Evolutionary conservation across 2,888 invertebrate genomes (phyloP).

Genomic region (Cetonia aurata): DNA sequence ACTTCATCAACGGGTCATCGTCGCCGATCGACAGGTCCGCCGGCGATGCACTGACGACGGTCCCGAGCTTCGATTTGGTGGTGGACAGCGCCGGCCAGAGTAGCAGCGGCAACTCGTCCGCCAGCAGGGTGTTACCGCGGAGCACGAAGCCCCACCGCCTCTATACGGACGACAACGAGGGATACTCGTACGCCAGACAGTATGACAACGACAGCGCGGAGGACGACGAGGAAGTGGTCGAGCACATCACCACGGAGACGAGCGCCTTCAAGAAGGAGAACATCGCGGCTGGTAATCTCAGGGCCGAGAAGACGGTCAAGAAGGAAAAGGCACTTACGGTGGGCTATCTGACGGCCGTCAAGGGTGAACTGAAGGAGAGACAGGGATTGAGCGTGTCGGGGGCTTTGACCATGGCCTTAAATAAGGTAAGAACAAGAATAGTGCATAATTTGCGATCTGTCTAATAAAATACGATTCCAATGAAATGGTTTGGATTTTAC

Average conservation of each 20-base stretch:
- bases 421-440: conserved; percentile 72
- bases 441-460: not conserved
- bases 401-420: conserved; percentile 89
- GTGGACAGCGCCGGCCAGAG: conserved; percentile 34
- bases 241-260: conserved; percentile 37
- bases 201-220: conserved; percentile 32
- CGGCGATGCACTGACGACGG: conserved; percentile 42
- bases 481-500: too few relatives aligned
- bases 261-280: conserved; percentile 43
- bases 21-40: conserved; percentile 37
- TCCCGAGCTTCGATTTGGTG: conserved; percentile 43
- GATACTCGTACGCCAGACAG: conserved; percentile 12
- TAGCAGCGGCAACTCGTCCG: conserved; percentile 8
- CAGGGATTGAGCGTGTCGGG: conserved; percentile 92
- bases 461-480: too few relatives aligned
- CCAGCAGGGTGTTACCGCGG: conserved; percentile 10
- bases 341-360: conserved; percentile 88
- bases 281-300: conserved; percentile 46
- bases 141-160: conserved; percentile 11
- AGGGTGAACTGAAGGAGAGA: conserved; percentile 77
- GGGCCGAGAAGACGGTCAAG: conserved; percentile 49
- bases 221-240: conserved; percentile 33
- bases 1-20: conserved; percentile 29
- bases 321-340: conserved; percentile 77
- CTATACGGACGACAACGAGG: conserved; percentile 4